Conservation (phyloP, 2,797 vertebrate species). For the Kryptolebias ocellatus region DNA sequence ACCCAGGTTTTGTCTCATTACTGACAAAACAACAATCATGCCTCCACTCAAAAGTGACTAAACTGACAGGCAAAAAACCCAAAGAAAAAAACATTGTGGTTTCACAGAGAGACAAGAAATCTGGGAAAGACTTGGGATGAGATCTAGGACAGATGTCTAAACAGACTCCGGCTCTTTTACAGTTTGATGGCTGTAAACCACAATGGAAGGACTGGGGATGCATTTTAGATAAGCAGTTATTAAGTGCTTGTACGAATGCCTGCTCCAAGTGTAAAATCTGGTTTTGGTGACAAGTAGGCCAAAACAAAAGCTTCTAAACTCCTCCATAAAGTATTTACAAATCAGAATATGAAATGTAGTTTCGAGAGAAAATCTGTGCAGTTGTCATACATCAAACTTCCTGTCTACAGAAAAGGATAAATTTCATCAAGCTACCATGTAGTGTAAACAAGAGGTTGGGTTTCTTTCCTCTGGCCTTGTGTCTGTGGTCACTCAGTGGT, state of each 20-base stretch:
- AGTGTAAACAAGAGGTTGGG: not conserved
- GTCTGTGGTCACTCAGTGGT: slow-evolving; percentile 36
- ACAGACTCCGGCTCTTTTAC: not conserved
- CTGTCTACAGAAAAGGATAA: not conserved
- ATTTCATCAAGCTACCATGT: not conserved
- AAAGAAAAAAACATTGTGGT: not conserved
- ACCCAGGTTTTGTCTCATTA: not conserved
- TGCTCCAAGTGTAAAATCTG: slow-evolving; percentile 11
- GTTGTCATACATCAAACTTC: slow-evolving; percentile 5
- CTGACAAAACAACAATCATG: not conserved
- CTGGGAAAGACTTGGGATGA: slow-evolving; percentile 8
- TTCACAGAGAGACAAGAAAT: slow-evolving; percentile 3
- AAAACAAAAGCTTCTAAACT: not conserved
- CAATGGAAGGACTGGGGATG: not conserved
- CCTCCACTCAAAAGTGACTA: not conserved
- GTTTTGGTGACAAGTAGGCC: not conserved
- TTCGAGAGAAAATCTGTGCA: not conserved
- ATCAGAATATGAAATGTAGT: not conserved
- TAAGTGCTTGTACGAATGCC: not conserved
- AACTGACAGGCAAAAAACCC: not conserved
- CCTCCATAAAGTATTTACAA: slow-evolving; percentile 5
- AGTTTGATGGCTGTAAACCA: not conserved
- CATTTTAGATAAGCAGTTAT: slow-evolving; percentile 1
- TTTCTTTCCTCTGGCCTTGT: slow-evolving; percentile 16
- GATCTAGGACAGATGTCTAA: slow-evolving; percentile 7